These are phyloP conservation scores for Sinocyclocheilus maitianheensis DNA, from an alignment of 2,113 vertebrate species.

Conservation along the genomic window DNA sequence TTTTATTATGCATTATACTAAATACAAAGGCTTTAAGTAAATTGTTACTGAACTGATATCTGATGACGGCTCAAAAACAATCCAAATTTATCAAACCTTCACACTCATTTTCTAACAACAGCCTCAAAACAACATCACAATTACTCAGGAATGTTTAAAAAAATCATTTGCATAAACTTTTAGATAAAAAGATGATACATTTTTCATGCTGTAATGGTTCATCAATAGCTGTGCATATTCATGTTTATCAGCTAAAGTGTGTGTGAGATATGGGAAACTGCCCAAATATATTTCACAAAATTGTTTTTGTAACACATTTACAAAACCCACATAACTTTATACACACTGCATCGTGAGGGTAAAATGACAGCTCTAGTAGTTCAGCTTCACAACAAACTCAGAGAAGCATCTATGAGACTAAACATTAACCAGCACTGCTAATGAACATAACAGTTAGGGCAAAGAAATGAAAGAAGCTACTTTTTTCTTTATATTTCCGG, in stretches of 20 bases:
- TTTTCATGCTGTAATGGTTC: background rate
- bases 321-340: background rate
- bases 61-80: no score
- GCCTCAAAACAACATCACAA: background rate
- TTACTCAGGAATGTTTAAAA: no score
- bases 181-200: background rate
- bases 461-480: background rate
- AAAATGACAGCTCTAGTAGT: background rate
- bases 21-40: no score
- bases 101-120: background rate
- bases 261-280: no score
- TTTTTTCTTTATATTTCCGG: background rate
- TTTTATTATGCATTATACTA: no score
- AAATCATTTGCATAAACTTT: background rate
- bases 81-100: background rate
- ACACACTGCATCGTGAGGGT: background rate
- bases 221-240: background rate
- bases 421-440: background rate
- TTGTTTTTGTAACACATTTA: background rate
- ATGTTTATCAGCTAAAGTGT: background rate
- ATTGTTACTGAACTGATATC: no score
- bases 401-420: background rate
- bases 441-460: background rate
- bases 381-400: background rate
- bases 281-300: background rate